Conservation (phyloP, 92 coral and sea anemone genomes). For the Zoanthus sansibaricus region DNA sequence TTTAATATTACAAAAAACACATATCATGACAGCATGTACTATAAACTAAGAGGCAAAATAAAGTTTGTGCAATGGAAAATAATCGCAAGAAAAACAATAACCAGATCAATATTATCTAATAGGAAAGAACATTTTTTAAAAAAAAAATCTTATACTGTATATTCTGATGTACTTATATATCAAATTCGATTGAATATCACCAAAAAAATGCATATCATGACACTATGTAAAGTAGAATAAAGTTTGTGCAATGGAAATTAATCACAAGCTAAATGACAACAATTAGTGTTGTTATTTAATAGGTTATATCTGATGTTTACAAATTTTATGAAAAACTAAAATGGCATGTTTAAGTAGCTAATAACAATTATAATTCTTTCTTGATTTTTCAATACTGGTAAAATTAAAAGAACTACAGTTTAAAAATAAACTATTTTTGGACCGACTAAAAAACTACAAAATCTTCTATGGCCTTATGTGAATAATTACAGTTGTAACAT, state of each 20-base stretch:
- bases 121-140: too few relatives aligned
- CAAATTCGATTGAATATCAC: too few relatives aligned
- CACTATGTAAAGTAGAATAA: background rate
- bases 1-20: too few relatives aligned
- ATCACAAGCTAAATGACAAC: conserved; percentile 38
- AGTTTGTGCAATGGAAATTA: background rate
- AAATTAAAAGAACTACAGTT: background rate
- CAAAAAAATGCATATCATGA: background rate
- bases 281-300: background rate
- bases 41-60: background rate
- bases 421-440: too few relatives aligned
- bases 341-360: conserved; percentile 18
- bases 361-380: background rate
- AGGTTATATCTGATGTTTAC: conserved; percentile 24
- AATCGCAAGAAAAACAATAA: background rate
- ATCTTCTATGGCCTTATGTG: too few relatives aligned
- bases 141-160: too few relatives aligned
- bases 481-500: too few relatives aligned
- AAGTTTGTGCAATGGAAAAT: background rate
- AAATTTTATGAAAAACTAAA: conserved; percentile 35
- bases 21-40: too few relatives aligned
- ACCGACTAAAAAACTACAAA: too few relatives aligned
- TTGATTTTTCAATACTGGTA: background rate
- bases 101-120: too few relatives aligned
- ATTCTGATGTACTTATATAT: too few relatives aligned